Evolutionary conservation across 2,113 vertebrate genomes (phyloP).

Genomic region (Perca fluviatilis): DNA sequence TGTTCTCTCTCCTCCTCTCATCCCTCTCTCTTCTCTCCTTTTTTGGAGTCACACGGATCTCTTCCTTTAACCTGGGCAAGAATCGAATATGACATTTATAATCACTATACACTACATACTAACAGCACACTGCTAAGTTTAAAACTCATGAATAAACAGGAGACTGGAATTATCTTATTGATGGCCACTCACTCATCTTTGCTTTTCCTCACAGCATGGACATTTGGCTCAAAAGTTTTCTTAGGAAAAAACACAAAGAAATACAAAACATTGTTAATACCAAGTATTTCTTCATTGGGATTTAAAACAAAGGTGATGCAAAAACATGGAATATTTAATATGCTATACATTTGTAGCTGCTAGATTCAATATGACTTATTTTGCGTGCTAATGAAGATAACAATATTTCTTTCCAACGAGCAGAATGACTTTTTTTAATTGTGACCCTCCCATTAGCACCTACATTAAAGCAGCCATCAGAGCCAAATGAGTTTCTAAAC

Average conservation of each 20-base stretch:
- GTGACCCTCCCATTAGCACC: not conserved
- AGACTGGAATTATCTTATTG: not conserved
- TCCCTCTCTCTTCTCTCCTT: slow-evolving; percentile 77
- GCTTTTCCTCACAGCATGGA: slow-evolving; percentile 82
- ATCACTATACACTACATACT: not conserved
- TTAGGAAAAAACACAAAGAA: slow-evolving; percentile 26
- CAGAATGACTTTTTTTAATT: not conserved
- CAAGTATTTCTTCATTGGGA: not conserved
- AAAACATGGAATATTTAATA: not conserved
- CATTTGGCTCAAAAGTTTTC: slow-evolving; percentile 85
- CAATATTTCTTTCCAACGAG: not conserved
- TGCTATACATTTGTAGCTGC: not conserved
- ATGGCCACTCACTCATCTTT: slow-evolving; percentile 83
- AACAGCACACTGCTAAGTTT: not conserved
- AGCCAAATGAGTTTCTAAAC: not conserved
- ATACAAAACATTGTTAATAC: not conserved
- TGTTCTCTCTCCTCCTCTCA: slow-evolving; percentile 73
- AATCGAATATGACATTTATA: not conserved
- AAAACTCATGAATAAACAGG: not conserved
- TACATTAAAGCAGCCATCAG: not conserved
- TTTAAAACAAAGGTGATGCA: not conserved
- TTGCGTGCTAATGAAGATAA: not conserved
- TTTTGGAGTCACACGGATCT: slow-evolving; percentile 54
- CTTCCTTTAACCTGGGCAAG: slow-evolving; percentile 72
- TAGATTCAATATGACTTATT: not conserved